Conservation (phyloP, 2,113 vertebrate genomes). For the Amphilophus citrinellus region DNA sequence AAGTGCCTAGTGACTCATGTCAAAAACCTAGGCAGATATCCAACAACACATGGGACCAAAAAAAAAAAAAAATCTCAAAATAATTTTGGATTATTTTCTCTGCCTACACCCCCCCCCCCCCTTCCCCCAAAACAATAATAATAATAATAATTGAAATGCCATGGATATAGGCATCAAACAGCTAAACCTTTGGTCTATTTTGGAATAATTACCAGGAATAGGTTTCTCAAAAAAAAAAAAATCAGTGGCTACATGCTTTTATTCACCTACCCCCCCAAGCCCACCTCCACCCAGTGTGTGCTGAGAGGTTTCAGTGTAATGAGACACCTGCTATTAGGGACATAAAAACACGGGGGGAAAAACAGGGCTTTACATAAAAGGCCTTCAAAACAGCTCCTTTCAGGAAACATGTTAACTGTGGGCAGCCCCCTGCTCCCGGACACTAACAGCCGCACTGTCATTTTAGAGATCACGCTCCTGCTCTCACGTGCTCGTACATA, state of each 20-base stretch:
- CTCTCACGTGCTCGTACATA: not conserved
- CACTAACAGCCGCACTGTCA: not conserved
- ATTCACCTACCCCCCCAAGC: constrained; percentile 21
- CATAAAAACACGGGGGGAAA: constrained; percentile 37
- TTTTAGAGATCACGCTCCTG: constrained; percentile 4
- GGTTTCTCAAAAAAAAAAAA: constrained; percentile 36
- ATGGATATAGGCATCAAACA: not conserved
- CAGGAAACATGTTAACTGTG: not conserved
- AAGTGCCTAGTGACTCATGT: constrained; percentile 60
- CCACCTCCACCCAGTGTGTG: constrained; percentile 8
- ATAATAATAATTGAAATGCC: not conserved
- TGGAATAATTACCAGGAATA: not conserved
- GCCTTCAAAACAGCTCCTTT: constrained; percentile 40
- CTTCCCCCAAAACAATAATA: not conserved
- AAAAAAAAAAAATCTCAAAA: not conserved
- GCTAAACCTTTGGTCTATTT: constrained; percentile 2
- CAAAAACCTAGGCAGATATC: constrained; percentile 22
- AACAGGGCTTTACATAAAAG: constrained; percentile 35
- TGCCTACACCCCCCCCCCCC: not conserved
- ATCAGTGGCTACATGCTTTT: constrained; percentile 41
- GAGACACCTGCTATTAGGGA: constrained; percentile 52
- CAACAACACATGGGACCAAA: not conserved
- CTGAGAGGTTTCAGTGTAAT: constrained; percentile 51
- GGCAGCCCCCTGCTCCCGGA: not conserved
- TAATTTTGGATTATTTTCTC: not conserved